Evolutionary conservation across 2,888 invertebrate species (phyloP).

Genomic region (Aplocera efformata): DNA sequence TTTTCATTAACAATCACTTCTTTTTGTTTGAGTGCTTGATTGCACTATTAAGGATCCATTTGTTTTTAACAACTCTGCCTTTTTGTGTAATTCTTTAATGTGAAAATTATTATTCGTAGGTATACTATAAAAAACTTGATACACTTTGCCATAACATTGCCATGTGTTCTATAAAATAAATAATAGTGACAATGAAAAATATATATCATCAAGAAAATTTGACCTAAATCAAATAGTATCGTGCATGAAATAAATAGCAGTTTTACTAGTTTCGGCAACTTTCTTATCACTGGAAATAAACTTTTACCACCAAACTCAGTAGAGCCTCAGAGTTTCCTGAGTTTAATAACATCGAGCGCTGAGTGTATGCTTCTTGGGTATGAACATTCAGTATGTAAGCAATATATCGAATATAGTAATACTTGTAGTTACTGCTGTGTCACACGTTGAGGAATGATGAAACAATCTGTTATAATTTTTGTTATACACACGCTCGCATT

Average conservation of each 20-base stretch:
- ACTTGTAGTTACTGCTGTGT: no score
- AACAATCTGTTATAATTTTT: no score
- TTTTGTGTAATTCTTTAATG: slow-evolving; percentile 1
- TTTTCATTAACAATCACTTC: slow-evolving; percentile 48
- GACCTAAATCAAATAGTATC: slow-evolving; percentile 5
- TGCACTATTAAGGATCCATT: slow-evolving; percentile 29
- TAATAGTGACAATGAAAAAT: no score
- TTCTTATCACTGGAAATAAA: slow-evolving; percentile 41
- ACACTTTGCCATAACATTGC: no score
- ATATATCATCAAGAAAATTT: neutral
- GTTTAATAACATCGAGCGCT: no score
- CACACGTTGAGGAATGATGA: no score
- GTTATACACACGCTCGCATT: no score
- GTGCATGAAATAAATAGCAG: slow-evolving; percentile 2
- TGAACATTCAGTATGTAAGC: neutral
- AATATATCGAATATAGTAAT: no score
- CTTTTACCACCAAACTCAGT: slow-evolving; percentile 45
- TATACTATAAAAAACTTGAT: no score
- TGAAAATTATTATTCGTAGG: no score
- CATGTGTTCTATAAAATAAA: no score
- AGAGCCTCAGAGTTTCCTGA: slow-evolving; percentile 27
- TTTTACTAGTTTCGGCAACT: slow-evolving; percentile 19
- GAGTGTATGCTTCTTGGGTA: no score
- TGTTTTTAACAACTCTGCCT: slow-evolving; percentile 7
- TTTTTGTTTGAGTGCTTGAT: slow-evolving; percentile 53